Percentiles rank a stretch among this genome's conserved stretches.
Conservation (phyloP, 2,797 vertebrate species). For the Acipenser oxyrinchus region DNA sequence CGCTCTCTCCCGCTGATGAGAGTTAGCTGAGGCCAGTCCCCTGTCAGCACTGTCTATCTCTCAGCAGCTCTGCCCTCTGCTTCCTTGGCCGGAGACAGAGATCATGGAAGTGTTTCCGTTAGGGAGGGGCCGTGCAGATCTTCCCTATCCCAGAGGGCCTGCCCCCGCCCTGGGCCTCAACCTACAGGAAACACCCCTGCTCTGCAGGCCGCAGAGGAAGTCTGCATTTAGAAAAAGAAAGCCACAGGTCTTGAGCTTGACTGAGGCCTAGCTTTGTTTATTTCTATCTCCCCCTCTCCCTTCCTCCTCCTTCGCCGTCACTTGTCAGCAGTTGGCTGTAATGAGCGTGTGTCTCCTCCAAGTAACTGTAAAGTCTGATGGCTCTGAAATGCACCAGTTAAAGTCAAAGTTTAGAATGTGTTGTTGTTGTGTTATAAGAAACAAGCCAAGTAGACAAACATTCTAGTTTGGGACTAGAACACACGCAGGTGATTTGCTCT, state of each 20-base stretch:
- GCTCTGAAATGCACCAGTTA: too few relatives aligned
- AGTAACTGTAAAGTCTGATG: too few relatives aligned
- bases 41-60: constrained; percentile 18
- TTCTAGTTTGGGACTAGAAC: too few relatives aligned
- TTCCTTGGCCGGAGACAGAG: constrained; percentile 44
- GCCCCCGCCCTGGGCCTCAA: constrained; percentile 23
- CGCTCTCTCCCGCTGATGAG: constrained; percentile 11
- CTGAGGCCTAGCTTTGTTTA: constrained; percentile 16
- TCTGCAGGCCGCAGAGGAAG: constrained; percentile 41
- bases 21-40: constrained; percentile 37
- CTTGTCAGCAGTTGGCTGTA: too few relatives aligned
- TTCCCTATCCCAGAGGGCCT: constrained; percentile 20
- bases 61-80: constrained; percentile 23
- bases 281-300: constrained; percentile 28
- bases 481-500: too few relatives aligned
- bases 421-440: too few relatives aligned
- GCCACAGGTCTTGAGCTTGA: constrained; percentile 16
- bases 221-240: constrained; percentile 34
- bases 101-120: constrained; percentile 11
- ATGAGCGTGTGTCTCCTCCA: too few relatives aligned
- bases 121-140: constrained; percentile 27
- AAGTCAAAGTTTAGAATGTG: too few relatives aligned
- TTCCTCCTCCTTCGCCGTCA: constrained; percentile 9
- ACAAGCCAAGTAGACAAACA: too few relatives aligned
- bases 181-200: constrained; percentile 42